phyloP scores from a whole-genome alignment of 1,140 invertebrate species.

The Cepaea nemoralis region DNA sequence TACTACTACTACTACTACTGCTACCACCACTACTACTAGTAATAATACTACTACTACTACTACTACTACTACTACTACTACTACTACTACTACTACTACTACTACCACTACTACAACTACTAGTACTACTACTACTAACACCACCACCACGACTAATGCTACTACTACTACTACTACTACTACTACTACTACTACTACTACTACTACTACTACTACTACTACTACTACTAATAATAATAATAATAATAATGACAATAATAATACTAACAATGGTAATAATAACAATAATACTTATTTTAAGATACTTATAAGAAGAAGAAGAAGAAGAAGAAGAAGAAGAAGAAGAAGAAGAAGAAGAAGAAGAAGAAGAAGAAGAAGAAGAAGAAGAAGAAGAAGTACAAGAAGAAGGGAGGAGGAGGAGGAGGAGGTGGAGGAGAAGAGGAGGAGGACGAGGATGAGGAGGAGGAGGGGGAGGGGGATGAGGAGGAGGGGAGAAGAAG shows the following conservation, averaged over 20 bases:
- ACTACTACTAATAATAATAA: conserved; percentile 29
- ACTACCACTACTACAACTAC: conserved; percentile 40
- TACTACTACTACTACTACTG: too few species aligned
- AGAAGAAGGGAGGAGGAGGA: too few species aligned
- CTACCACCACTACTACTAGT: too few species aligned
- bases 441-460: too few species aligned
- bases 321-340: too few species aligned
- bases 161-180: conserved; percentile 29
- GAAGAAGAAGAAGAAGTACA: too few species aligned
- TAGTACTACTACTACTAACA: conserved; percentile 35
- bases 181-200: conserved; percentile 20
- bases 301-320: too few species aligned
- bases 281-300: conserved; percentile 3
- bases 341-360: too few species aligned
- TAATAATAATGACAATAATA: conserved; percentile 24
- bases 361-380: too few species aligned
- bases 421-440: too few species aligned
- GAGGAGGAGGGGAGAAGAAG: too few species aligned
- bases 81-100: conserved; percentile 42
- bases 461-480: too few species aligned
- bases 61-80: conserved; percentile 22
- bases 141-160: conserved; percentile 22
- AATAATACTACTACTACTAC: conserved; percentile 28
- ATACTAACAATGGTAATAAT: conserved; percentile 16
- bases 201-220: conserved; percentile 29